phyloP scores from a whole-genome alignment of 1,140 invertebrate genomes.

The Drosophila equinoxialis region DNA sequence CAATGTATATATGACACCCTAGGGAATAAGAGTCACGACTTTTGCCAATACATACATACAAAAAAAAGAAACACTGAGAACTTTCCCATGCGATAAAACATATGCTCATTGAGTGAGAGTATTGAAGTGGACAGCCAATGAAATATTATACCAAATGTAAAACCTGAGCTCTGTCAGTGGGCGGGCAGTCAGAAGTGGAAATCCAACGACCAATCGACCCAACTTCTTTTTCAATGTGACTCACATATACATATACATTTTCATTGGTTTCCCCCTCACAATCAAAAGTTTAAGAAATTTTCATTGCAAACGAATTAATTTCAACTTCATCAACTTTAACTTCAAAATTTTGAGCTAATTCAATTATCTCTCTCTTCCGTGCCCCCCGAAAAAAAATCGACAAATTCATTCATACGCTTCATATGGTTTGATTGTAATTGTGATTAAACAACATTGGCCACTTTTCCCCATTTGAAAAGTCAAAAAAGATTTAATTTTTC shows the following conservation, averaged over 20 bases:
- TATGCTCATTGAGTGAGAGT: not conserved
- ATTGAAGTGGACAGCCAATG: slow-evolving; percentile 2
- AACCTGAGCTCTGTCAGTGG: not conserved
- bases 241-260: no score
- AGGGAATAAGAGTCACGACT: slow-evolving; percentile 2
- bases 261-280: no score
- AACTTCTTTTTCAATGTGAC: no score
- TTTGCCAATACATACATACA: slow-evolving; percentile 10
- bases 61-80: not conserved
- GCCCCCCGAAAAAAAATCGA: not conserved
- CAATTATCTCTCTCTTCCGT: no score
- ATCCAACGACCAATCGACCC: not conserved
- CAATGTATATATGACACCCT: slow-evolving; percentile 13
- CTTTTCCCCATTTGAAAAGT: not conserved
- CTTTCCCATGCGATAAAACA: slow-evolving; percentile 1
- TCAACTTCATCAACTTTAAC: no score
- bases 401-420: not conserved
- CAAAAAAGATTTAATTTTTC: not conserved
- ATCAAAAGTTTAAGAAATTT: no score
- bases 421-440: not conserved
- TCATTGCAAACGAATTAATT: no score
- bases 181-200: no score
- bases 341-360: no score
- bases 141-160: slow-evolving; percentile 10
- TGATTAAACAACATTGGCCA: not conserved